Base-by-base conservation (phyloP, 2,888 invertebrate species). In the Tetragonisca angustula region DNA sequence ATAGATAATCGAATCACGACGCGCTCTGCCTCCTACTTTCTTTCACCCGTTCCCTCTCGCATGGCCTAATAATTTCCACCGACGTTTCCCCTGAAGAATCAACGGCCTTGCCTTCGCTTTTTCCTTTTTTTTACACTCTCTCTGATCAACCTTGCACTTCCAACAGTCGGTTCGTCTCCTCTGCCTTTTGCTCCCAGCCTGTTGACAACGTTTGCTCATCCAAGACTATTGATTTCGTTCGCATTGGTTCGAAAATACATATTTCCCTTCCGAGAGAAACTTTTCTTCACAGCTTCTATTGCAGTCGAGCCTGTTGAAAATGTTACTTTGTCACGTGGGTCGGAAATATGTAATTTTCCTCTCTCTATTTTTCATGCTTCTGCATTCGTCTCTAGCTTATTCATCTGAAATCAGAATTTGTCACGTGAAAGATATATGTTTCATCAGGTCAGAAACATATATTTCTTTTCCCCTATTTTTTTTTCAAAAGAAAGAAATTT, bases 1-100 rank as follows among this genome's bases (percentile, higher is more conserved):
- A 15, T 50, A 56, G 76, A 62, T 64, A 68, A 72, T 81, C 83
- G 76, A 83, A 62, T 75, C 71, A 70, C 32, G 50, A 49, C 62
- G 19, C 43, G 21, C 67, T 52, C 56, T 59, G 17, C 61, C 43
- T 52, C 49, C 36, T 32, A 21, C 68, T 72, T 72, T 72, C 68
- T 68, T 68, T 68, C 27, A 21, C 68, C 32, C 62, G 49, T 67
- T 52, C 52, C 77, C 43, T 9, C 11, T 43, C 68, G 81, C 78
- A 77, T 81, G 81, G 36, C 56, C 65, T 80, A 65, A 54, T 52
- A 69, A 69, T 56, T 73, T 67, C 67, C 36, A n/a, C 36, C 6
- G 65, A 68, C 49, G 67, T 68, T 76, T 43, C 27, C 59, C 59
- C 49, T 27, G 27, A 27, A 19, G 43, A 56, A 56, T 65, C 54